These are phyloP conservation scores for Sebastes umbrosus DNA, from an alignment of 2,797 vertebrate genomes.

Conservation along the genomic window DNA sequence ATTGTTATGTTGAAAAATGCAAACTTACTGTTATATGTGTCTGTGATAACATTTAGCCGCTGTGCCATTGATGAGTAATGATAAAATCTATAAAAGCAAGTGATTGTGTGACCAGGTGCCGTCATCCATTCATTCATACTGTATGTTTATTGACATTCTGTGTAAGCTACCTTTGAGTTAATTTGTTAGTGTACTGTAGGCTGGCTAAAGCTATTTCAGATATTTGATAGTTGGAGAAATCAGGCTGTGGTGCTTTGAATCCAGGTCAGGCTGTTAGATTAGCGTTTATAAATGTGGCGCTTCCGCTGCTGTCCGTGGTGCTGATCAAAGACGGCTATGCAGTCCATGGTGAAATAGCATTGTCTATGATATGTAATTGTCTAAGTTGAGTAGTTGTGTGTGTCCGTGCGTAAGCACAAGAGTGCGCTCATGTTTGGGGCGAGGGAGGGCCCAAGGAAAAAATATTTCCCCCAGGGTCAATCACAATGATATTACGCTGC, in stretches of 20 bases:
- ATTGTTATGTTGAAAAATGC: background rate
- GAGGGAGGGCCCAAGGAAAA: background rate
- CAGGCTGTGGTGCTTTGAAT: background rate
- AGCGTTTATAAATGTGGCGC: background rate
- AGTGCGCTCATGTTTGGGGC: background rate
- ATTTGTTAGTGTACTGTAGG: no score
- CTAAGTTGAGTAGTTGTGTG: background rate
- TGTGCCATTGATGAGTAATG: no score
- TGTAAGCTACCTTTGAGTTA: no score
- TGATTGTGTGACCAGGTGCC: no score
- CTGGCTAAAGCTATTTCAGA: background rate
- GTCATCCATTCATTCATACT: no score
- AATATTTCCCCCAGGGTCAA: background rate
- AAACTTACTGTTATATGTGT: background rate
- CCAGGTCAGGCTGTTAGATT: background rate
- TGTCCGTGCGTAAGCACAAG: background rate
- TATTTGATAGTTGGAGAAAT: background rate
- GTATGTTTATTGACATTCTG: no score
- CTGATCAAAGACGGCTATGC: background rate
- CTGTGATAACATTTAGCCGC: no score
- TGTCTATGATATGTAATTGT: no score
- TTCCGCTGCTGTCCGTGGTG: background rate
- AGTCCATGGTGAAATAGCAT: no score
- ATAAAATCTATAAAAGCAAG: no score
- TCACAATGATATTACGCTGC: background rate